Conservation (phyloP, 2,113 vertebrate genomes). For the Albula glossodonta region DNA sequence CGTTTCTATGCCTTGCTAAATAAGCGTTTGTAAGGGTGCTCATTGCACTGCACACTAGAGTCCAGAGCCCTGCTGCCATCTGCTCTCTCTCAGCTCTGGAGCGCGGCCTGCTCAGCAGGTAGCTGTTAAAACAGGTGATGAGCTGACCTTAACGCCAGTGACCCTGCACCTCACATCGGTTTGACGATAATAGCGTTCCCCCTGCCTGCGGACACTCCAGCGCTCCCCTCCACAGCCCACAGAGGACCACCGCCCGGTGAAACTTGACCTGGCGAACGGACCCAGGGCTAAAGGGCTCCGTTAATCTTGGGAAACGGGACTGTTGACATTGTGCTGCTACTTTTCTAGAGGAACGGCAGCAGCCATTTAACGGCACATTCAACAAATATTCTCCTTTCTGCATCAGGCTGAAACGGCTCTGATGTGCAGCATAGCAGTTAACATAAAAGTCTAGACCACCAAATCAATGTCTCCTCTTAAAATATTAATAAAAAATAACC, state of each 20-base stretch:
- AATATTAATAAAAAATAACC: not conserved
- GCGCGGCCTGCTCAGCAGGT: not conserved
- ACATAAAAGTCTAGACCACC: not conserved
- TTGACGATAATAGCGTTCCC: not conserved
- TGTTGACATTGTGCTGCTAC: not conserved
- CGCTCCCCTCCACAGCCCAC: not conserved
- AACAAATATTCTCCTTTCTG: not conserved
- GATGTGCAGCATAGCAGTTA: not conserved
- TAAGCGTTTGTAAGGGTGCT: no score
- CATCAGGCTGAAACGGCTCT: not conserved
- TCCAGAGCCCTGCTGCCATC: not conserved
- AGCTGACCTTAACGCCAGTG: not conserved
- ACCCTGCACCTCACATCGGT: not conserved
- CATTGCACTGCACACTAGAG: no score
- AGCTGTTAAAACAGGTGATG: not conserved
- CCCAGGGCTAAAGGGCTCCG: not conserved
- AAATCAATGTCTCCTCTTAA: not conserved
- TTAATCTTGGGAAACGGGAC: not conserved
- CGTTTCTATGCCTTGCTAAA: no score
- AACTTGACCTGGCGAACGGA: not conserved
- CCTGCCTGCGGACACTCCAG: not conserved
- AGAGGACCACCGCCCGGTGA: not conserved
- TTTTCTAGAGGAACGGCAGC: not conserved
- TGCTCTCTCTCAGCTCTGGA: not conserved
- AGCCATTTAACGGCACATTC: not conserved